Evolutionary conservation across 2,888 invertebrate species (phyloP).

Genomic region (Parochlus steinenii): DNA sequence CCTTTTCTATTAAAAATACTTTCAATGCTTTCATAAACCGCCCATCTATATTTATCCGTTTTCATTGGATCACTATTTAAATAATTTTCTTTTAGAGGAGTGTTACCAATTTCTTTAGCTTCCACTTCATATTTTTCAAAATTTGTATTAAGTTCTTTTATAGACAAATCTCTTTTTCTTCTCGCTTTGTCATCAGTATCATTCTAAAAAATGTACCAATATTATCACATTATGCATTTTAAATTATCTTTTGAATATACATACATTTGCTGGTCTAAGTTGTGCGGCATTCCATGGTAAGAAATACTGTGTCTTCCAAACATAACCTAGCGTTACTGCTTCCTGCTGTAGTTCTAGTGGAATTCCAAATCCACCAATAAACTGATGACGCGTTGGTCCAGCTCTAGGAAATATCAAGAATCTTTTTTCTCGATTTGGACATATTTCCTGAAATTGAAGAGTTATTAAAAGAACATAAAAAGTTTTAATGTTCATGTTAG

Average conservation of each 20-base stretch:
- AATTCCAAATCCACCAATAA: conserved; percentile 15
- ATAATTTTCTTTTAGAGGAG: no score
- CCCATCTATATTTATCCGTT: no score
- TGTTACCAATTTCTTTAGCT: conserved; percentile 1
- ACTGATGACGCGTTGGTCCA: conserved; percentile 11
- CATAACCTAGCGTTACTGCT: conserved; percentile 15
- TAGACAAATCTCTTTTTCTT: no score
- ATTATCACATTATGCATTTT: background rate
- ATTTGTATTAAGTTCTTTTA: no score
- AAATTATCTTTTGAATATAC: no score
- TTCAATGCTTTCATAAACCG: conserved; percentile 20
- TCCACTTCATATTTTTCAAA: conserved; percentile 3
- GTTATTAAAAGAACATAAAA: background rate
- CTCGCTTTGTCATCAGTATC: background rate
- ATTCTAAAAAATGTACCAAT: background rate
- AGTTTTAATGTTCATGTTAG: no score
- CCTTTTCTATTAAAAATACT: conserved; percentile 34
- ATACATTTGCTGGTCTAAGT: conserved; percentile 1
- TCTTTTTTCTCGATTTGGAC: conserved; percentile 6
- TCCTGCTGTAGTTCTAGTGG: conserved; percentile 14
- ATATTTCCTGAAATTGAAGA: background rate
- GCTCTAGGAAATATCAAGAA: conserved; percentile 8
- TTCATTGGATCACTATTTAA: no score
- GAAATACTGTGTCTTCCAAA: conserved; percentile 15
- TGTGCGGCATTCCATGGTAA: conserved; percentile 13